Conservation (phyloP, 2,797 vertebrate genomes). For the Pangasius larnaudii region DNA sequence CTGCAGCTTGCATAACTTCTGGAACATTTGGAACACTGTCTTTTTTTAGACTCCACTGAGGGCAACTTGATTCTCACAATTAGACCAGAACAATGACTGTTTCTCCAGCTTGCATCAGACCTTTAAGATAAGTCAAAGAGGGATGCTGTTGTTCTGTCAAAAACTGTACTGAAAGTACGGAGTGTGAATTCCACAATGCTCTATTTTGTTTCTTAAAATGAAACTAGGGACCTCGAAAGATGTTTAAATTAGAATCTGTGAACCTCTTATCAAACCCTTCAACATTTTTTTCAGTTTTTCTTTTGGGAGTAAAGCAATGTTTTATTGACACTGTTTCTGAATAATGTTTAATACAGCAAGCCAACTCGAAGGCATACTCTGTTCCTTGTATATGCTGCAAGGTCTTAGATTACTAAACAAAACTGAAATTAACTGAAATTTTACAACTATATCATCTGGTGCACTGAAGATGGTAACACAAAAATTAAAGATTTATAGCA, state of each 20-base stretch:
- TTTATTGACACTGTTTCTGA: constrained; percentile 3
- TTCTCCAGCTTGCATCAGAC: constrained; percentile 43
- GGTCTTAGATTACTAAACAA: not conserved
- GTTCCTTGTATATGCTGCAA: not conserved
- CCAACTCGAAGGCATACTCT: not conserved
- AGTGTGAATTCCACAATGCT: constrained; percentile 27
- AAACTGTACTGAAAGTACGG: constrained; percentile 17
- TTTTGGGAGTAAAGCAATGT: not conserved
- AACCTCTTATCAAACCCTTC: not conserved
- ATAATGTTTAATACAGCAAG: not conserved
- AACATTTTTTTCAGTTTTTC: not conserved
- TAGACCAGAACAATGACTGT: constrained; percentile 43
- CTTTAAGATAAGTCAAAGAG: constrained; percentile 31
- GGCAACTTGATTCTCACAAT: constrained; percentile 43
- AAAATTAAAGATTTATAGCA: not conserved
- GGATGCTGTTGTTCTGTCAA: constrained; percentile 29
- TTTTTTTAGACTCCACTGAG: constrained; percentile 47
- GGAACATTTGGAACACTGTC: constrained; percentile 44
- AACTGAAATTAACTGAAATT: not conserved
- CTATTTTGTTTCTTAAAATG: constrained; percentile 24
- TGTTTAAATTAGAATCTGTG: constrained; percentile 16
- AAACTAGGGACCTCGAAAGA: constrained; percentile 13
- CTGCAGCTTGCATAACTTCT: constrained; percentile 39
- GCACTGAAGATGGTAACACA: not conserved
- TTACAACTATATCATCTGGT: not conserved